Evolutionary conservation across 2,113 vertebrate species (phyloP).

Genomic region (Zosterops hypoxanthus): DNA sequence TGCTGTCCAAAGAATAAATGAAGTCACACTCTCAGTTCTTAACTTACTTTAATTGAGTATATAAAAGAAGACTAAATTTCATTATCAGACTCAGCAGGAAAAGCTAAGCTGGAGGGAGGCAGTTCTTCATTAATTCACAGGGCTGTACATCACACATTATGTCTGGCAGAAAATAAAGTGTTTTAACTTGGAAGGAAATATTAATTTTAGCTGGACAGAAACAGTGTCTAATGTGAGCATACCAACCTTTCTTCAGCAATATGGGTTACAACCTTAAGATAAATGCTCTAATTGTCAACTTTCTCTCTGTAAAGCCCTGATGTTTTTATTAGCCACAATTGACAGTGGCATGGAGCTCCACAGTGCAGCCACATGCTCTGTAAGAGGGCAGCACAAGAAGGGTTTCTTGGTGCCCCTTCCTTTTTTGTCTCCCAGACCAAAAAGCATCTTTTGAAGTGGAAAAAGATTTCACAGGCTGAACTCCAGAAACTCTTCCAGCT

Average conservation of each 20-base stretch:
- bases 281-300: conserved; percentile 5
- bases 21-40: conserved; percentile 42
- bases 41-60: conserved; percentile 62
- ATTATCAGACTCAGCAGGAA: conserved; percentile 56
- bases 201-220: conserved; percentile 43
- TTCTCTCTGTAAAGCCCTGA: not conserved
- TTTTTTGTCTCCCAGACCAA: not conserved
- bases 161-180: conserved; percentile 42
- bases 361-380: not conserved
- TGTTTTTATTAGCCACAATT: not conserved
- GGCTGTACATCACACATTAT: conserved; percentile 3
- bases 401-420: not conserved
- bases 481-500: not conserved
- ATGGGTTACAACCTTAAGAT: not conserved
- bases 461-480: not conserved
- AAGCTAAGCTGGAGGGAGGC: conserved; percentile 3
- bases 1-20: conserved; percentile 47
- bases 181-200: conserved; percentile 28
- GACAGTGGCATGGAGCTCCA: not conserved
- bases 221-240: not conserved
- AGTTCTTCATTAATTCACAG: conserved; percentile 36
- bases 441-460: not conserved
- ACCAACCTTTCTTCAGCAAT: not conserved
- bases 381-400: not conserved
- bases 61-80: conserved; percentile 69